Evolutionary conservation across 2,888 invertebrate species (phyloP).

Genomic region (Margaritifera margaritifera): DNA sequence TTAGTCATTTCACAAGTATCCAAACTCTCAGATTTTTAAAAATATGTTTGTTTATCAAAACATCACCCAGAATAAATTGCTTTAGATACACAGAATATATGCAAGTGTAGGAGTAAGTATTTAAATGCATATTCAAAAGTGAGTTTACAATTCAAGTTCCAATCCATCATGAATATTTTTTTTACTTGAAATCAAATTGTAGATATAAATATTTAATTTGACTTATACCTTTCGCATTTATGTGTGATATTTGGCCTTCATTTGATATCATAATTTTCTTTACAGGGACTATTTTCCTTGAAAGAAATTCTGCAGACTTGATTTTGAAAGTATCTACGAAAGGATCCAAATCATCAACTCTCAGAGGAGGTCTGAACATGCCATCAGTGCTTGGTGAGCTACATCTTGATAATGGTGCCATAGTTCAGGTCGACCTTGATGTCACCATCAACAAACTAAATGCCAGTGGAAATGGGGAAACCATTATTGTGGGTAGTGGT

Average conservation of each 20-base stretch:
- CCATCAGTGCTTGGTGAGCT: constrained; percentile 28
- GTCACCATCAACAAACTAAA: constrained; percentile 29
- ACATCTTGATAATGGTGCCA: constrained; percentile 30
- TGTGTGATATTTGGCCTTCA: not conserved
- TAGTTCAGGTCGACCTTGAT: constrained; percentile 24
- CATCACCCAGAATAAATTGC: too few species aligned
- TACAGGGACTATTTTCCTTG: constrained; percentile 41
- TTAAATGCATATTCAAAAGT: too few species aligned
- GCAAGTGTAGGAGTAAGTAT: too few species aligned
- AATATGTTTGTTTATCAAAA: too few species aligned
- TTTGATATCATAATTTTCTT: not conserved
- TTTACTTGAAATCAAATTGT: too few species aligned
- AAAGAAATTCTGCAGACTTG: not conserved
- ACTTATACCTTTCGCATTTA: too few species aligned
- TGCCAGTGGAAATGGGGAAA: constrained; percentile 25
- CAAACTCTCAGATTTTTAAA: too few species aligned
- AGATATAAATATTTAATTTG: too few species aligned
- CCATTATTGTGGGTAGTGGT: constrained; percentile 26
- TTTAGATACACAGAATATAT: too few species aligned
- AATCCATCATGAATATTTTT: too few species aligned
- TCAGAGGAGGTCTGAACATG: constrained; percentile 17
- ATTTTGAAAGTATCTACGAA: constrained; percentile 7
- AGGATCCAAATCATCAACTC: constrained; percentile 11
- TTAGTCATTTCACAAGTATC: too few species aligned
- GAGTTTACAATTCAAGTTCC: too few species aligned